Conservation (phyloP, 2,888 invertebrate species). For the Penaeus monodon region DNA sequence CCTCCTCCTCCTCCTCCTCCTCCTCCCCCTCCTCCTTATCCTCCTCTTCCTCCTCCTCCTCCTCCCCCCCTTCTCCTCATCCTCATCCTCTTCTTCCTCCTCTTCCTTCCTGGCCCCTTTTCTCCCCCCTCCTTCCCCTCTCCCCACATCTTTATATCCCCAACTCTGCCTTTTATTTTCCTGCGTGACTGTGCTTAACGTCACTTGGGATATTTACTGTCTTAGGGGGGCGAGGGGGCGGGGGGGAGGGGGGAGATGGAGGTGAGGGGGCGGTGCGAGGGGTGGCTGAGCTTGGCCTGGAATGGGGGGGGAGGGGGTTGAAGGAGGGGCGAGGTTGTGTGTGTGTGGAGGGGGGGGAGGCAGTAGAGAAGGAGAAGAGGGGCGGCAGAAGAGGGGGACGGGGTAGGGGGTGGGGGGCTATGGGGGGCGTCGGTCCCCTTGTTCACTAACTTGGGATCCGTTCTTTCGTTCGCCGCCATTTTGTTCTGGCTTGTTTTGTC, state of each 20-base stretch:
- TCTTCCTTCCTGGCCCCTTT: constrained; percentile 19
- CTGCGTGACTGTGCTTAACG: constrained; percentile 50
- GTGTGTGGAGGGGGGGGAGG: background rate
- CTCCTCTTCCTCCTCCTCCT: constrained; percentile 31
- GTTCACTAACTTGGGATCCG: constrained; percentile 7
- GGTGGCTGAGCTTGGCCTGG: no score
- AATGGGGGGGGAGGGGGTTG: constrained; percentile 10
- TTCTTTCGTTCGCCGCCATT: constrained; percentile 6
- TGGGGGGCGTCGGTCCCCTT: constrained; percentile 31
- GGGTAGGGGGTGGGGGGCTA: no score
- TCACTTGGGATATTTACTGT: constrained; percentile 45
- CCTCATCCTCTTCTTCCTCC: constrained; percentile 23
- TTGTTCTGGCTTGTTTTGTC: constrained; percentile 23
- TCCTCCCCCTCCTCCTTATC: constrained; percentile 23
- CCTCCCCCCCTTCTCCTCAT: constrained; percentile 23
- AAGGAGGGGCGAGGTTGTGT: background rate
- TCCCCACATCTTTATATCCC: constrained; percentile 26
- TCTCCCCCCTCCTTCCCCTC: constrained; percentile 26
- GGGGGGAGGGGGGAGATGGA: background rate
- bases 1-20: constrained; percentile 23
- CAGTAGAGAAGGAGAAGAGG: no score
- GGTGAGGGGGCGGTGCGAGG: background rate
- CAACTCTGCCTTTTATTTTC: constrained; percentile 45
- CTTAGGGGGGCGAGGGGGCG: constrained; percentile 33
- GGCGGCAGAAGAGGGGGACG: no score